phyloP scores from a whole-genome alignment of 2,797 vertebrate species.

The Tokudaia tokunoshimensis region DNA sequence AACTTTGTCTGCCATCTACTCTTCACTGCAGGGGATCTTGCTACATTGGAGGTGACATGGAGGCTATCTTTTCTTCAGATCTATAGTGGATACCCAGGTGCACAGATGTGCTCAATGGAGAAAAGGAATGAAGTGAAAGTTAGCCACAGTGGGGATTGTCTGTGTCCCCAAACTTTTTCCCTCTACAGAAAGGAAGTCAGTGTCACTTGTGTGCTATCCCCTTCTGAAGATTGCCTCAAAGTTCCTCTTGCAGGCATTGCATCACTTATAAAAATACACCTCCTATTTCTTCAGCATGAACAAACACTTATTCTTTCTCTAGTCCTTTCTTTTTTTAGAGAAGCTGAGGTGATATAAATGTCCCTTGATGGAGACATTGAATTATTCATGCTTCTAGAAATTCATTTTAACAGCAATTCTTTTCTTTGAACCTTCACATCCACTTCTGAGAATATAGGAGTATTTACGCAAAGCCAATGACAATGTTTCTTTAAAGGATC shows the following conservation, averaged over 20 bases:
- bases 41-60: conserved; percentile 37
- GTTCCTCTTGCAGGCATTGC: conserved; percentile 48
- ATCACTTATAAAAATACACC: conserved; percentile 74
- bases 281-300: conserved; percentile 74
- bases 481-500: conserved; percentile 21
- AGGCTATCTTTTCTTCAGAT: conserved; percentile 26
- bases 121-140: conserved; percentile 5
- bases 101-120: background rate
- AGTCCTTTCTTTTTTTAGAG: conserved; percentile 75
- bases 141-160: background rate
- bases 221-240: conserved; percentile 22
- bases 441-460: conserved; percentile 67
- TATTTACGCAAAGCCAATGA: background rate
- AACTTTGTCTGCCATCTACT: background rate
- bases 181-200: conserved; percentile 52
- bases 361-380: conserved; percentile 57
- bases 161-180: conserved; percentile 26
- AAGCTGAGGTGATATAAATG: conserved; percentile 66
- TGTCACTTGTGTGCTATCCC: conserved; percentile 47
- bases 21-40: conserved; percentile 1
- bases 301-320: conserved; percentile 68
- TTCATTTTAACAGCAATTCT: conserved; percentile 58
- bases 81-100: conserved; percentile 37
- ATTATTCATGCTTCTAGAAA: conserved; percentile 73
- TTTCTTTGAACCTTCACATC: conserved; percentile 68